Percentiles rank a stretch among this genome's conserved stretches.
Evolutionary conservation across 2,113 vertebrate species (phyloP).

Genomic region (Romanogobio albipinnatus): DNA sequence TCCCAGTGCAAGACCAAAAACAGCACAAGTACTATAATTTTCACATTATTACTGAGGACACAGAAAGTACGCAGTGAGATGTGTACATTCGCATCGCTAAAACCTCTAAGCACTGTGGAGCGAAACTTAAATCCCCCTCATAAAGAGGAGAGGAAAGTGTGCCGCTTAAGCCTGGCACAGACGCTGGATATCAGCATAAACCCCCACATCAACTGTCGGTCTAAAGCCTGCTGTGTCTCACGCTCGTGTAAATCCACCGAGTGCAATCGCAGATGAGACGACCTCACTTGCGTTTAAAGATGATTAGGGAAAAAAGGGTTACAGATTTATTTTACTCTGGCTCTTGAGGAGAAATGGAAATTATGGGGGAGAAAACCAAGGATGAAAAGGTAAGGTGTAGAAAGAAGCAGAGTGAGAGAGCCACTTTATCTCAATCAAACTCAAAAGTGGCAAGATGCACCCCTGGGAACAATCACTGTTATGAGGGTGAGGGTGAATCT

Average conservation of each 20-base stretch:
- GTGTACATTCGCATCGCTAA: conserved; percentile 46
- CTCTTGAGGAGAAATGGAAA: conserved; percentile 8
- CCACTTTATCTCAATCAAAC: neutral
- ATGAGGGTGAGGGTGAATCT: conserved; percentile 41
- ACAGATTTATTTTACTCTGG: conserved; percentile 5
- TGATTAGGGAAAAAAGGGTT: conserved; percentile 27
- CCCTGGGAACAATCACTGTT: conserved; percentile 6
- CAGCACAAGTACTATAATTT: conserved; percentile 33
- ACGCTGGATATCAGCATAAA: conserved; percentile 43
- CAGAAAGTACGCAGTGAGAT: conserved; percentile 32
- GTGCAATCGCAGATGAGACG: conserved; percentile 5
- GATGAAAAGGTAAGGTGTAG: neutral
- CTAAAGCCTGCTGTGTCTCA: conserved; percentile 29
- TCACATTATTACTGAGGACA: conserved; percentile 24
- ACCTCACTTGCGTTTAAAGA: neutral
- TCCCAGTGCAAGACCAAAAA: conserved; percentile 3
- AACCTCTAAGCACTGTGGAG: conserved; percentile 41
- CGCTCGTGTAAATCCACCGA: conserved; percentile 43
- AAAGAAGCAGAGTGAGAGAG: neutral
- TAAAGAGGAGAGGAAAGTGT: conserved; percentile 39
- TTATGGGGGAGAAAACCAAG: neutral
- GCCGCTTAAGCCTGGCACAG: conserved; percentile 35
- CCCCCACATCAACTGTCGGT: conserved; percentile 43
- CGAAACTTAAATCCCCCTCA: conserved; percentile 48
- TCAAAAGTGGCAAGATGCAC: conserved; percentile 55